A percentile compares a stretch with the other conserved stretches of the same genome.
Conservation (phyloP, 2,113 vertebrate species). For the Plecturocebus donacophilus region DNA sequence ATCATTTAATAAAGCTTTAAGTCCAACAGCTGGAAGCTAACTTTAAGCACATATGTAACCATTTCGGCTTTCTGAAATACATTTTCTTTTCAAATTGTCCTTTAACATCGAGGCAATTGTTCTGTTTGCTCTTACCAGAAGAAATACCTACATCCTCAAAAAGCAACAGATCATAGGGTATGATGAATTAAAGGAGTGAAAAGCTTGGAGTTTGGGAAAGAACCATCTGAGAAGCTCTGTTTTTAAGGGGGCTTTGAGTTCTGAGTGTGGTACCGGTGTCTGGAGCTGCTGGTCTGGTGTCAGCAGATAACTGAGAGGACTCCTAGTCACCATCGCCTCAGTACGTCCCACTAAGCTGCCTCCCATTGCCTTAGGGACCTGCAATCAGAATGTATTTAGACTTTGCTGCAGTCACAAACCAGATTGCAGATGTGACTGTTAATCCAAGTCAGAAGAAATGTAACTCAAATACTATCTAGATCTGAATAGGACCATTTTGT, state of each 20-base stretch:
- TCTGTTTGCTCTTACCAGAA: background rate
- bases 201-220: too few species aligned
- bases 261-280: background rate
- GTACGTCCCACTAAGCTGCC: accelerated
- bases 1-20: background rate
- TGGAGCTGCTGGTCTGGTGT: too few species aligned
- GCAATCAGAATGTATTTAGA: background rate
- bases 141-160: background rate
- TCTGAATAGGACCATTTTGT: background rate
- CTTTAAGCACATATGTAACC: background rate
- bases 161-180: background rate
- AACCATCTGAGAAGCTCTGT: background rate
- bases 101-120: background rate
- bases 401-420: background rate
- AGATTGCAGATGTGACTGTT: background rate
- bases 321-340: background rate
- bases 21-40: background rate
- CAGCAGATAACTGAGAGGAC: accelerated
- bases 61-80: background rate
- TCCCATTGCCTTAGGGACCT: background rate
- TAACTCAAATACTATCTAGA: background rate
- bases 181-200: background rate
- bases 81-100: slow-evolving; percentile 1
- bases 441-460: background rate
- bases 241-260: background rate